Evolutionary conservation across 92 coral and sea anemone genomes (phyloP), one percentile per base, ranked within the genome.

Genomic region (Palythoa grandis): DNA sequence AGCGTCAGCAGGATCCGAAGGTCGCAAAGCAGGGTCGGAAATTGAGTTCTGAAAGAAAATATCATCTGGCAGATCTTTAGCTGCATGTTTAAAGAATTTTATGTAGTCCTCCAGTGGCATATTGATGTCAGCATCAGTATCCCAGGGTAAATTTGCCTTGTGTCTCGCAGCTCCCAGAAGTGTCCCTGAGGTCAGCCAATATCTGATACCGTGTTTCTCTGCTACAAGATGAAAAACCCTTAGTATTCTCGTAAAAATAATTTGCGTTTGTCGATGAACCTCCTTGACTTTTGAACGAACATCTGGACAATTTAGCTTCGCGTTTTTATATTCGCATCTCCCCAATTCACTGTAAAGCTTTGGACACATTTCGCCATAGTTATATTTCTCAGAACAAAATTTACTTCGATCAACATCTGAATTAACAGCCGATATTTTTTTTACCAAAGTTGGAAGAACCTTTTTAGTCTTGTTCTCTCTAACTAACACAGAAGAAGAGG

Each of bases 111-210:
- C 83, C 43, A 92, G 65, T 23, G 95, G 91, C 24, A 94, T 90
- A 61, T 82, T 43, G 52, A 94, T 74, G 19, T 94, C 98, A 14
- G 76, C 85, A 71, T 94, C 95, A 0, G 84, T 74, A 29, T 94
- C 98, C 98, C 98, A 94, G 14, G 98, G 98, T 50, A 94, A 86
- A 23, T 77, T 85, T 0, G 93, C 98, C 8, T 79, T 86, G 63
- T 94, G 98, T 75, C 95, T 87, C 6, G 91, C 92, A 22, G 98
- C 95, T 3, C 95, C 98, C 0, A 94, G 89, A 4, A 94, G 85
- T 20, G 98, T 94, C 13, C 91, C 98, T 0, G 83, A 85, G 2
- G 89, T 76, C 0, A 94, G 35, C 98, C 98, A 94, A 68, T 92
- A 92, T 2, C 43, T 69, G 10, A 94, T 40, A 19, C 85, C 72